Conservation (phyloP, 2,888 invertebrate genomes). For the Belgica antarctica region DNA sequence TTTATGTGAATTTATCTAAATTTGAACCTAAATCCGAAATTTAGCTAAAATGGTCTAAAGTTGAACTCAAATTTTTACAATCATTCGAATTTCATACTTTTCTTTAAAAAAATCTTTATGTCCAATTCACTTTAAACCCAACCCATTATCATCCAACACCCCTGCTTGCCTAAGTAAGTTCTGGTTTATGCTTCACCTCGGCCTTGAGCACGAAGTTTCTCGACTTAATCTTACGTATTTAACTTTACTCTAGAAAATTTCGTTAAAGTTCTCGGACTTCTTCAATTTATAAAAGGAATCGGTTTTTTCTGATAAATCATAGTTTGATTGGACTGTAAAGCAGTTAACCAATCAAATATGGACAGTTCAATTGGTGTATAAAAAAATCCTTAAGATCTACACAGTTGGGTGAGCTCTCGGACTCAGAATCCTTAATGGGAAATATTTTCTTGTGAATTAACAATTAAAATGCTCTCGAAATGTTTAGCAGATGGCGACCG, state of each 20-base stretch:
- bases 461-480: neutral
- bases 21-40: too few relatives aligned
- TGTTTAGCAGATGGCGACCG: neutral
- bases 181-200: too few relatives aligned
- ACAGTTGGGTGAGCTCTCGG: neutral
- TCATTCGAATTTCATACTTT: neutral
- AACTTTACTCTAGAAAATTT: neutral
- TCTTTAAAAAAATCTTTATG: neutral
- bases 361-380: neutral
- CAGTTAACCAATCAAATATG: neutral
- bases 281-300: slow-evolving; percentile 5
- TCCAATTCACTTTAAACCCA: too few relatives aligned
- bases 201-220: neutral
- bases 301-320: neutral
- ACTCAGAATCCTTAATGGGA: neutral
- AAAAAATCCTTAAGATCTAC: neutral
- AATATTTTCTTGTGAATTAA: slow-evolving; percentile 15
- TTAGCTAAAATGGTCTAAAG: too few relatives aligned
- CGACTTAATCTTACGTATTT: neutral
- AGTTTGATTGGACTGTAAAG: neutral
- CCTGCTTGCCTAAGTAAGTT: too few relatives aligned
- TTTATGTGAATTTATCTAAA: too few relatives aligned
- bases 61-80: too few relatives aligned
- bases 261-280: neutral
- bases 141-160: too few relatives aligned